These are phyloP conservation scores for Parelbella ahira DNA, from an alignment of 2,888 invertebrate species.

Conservation along the genomic window DNA sequence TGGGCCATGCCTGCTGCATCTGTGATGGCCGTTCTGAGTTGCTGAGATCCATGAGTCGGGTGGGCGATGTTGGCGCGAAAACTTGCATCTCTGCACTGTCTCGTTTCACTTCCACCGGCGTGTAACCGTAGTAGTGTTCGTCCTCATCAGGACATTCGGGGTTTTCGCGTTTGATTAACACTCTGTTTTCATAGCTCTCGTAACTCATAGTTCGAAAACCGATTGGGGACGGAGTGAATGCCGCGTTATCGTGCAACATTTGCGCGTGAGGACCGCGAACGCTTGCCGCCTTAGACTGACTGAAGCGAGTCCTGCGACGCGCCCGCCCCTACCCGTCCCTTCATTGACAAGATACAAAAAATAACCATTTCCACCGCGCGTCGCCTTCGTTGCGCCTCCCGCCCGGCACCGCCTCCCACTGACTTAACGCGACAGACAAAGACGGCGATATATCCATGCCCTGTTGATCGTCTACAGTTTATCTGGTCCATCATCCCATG, in stretches of 20 bases:
- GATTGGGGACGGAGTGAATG: constrained; percentile 30
- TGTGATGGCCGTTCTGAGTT: constrained; percentile 55
- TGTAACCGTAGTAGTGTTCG: constrained; percentile 62
- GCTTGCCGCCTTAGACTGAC: constrained; percentile 51
- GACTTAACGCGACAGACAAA: constrained; percentile 41
- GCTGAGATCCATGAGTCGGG: constrained; percentile 71
- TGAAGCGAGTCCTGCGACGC: constrained; percentile 44
- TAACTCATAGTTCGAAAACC: constrained; percentile 58
- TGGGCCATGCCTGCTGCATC: constrained; percentile 48
- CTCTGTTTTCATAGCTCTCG: constrained; percentile 57
- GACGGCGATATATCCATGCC: constrained; percentile 45
- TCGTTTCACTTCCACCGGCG: constrained; percentile 57
- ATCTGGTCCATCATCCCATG: constrained; percentile 69
- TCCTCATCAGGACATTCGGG: constrained; percentile 64
- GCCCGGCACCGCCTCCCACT: constrained; percentile 52
- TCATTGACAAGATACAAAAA: constrained; percentile 79
- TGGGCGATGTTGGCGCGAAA: constrained; percentile 62
- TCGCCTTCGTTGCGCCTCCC: constrained; percentile 42
- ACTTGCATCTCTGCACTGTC: constrained; percentile 44
- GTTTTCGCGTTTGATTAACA: constrained; percentile 68
- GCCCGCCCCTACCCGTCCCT: constrained; percentile 72
- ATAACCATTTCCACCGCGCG: constrained; percentile 62
- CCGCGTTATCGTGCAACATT: constrained; percentile 41
- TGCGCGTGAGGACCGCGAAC: constrained; percentile 50
- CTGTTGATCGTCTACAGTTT: constrained; percentile 60